Base-by-base conservation (phyloP, 2,888 invertebrate genomes). In the Tryphoninae sp. region DNA sequence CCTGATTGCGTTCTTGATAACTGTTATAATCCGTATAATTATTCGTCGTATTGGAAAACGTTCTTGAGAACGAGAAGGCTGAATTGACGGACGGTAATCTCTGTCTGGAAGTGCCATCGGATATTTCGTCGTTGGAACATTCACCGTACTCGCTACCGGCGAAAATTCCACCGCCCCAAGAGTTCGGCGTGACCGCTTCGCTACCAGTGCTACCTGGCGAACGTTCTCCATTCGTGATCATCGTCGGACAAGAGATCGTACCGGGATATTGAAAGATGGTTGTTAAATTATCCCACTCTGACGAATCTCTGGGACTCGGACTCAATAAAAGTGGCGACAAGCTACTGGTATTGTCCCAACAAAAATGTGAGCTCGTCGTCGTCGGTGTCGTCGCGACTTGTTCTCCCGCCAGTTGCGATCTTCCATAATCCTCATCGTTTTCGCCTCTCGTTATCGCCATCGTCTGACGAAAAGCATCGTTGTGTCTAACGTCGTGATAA, bases 1-100 rank as follows among this genome's bases (percentile, higher is more conserved):
- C 83, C 67, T 75, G 51, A 59, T 58, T 75, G 22, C 78, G 67
- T 13, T 82, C 83, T 7, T 78, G 72, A 55, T 65, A 85, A 61
- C 73, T 65, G 26, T 19, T 3, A 55, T 68, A 67, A 1, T 69
- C 59, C 16, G 53, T 59, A 49, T 74, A 84, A 75, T 62, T 84
- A 72, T 23, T 80, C 45, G 68, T 75, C 23, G 82, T 64, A 62
- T 86, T 88, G 3, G 78, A 86, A 71, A 90, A 90, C 19, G 83
- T 88, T 1, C 88, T 84, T 0, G 91, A 90, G 77, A 90, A 91
- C 1, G 91, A 89, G 61, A 92, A 92, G 0, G 91, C 92, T 0
- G 89, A 87, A 11, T 84, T 87, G 4, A 91, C 88, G 4, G 82
- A 82, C 0, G 82, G 82, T 40, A 82, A 59, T 61, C 83, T 16